phyloP scores from a whole-genome alignment of 2,888 invertebrate species.

The Pogonocherus hispidulus region DNA sequence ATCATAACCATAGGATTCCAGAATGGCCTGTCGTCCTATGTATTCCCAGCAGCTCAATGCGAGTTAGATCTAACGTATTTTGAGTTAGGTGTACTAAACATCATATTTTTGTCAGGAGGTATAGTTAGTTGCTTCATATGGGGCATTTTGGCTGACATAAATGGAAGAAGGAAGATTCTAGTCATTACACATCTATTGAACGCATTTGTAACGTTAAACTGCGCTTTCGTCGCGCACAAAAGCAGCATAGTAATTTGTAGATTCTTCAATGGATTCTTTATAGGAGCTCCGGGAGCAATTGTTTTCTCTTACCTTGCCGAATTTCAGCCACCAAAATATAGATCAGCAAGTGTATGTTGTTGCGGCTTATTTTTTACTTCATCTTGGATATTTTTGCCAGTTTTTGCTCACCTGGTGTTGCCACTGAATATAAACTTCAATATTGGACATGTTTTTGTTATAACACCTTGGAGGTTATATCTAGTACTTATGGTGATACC shows the following conservation, averaged over 20 bases:
- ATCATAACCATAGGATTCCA: slow-evolving; percentile 77
- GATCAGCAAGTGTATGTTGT: slow-evolving; percentile 75
- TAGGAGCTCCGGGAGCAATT: slow-evolving; percentile 57
- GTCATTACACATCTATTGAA: slow-evolving; percentile 65
- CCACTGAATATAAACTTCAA: slow-evolving; percentile 53
- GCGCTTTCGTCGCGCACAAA: slow-evolving; percentile 48
- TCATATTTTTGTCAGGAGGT: slow-evolving; percentile 80
- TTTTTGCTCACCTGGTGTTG: slow-evolving; percentile 59
- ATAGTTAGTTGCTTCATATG: slow-evolving; percentile 83
- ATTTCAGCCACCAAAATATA: slow-evolving; percentile 73
- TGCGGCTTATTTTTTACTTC: slow-evolving; percentile 76
- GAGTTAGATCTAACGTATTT: slow-evolving; percentile 77
- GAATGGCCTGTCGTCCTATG: slow-evolving; percentile 79
- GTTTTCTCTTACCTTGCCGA: slow-evolving; percentile 78
- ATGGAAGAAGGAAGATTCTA: slow-evolving; percentile 76
- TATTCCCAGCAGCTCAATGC: slow-evolving; percentile 80
- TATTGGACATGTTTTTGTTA: slow-evolving; percentile 65
- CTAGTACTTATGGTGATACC: slow-evolving; percentile 77
- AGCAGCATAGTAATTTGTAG: slow-evolving; percentile 68
- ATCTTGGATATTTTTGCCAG: slow-evolving; percentile 77
- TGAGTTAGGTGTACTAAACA: slow-evolving; percentile 79
- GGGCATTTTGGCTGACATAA: slow-evolving; percentile 84
- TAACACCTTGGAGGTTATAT: slow-evolving; percentile 83
- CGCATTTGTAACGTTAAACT: slow-evolving; percentile 68
- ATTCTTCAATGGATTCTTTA: slow-evolving; percentile 75